phyloP scores from a whole-genome alignment of 2,888 invertebrate genomes.

The Coremacera marginata region DNA sequence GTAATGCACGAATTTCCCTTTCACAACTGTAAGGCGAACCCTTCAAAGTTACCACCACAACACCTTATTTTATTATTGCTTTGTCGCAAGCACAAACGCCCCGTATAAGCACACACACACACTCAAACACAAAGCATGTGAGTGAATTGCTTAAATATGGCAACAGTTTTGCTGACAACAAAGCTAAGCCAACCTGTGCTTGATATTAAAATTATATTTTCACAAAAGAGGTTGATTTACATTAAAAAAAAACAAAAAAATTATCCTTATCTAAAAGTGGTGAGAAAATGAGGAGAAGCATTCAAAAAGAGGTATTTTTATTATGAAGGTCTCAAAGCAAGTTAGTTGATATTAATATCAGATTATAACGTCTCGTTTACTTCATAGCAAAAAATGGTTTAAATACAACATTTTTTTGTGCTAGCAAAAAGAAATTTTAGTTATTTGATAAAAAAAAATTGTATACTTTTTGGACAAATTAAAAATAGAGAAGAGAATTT shows the following conservation, averaged over 20 bases:
- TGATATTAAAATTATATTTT: conserved; percentile 18
- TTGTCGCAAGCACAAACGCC: not conserved
- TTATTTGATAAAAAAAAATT: too few species aligned
- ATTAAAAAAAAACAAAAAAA: not conserved
- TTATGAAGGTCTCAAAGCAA: too few species aligned
- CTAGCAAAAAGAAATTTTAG: too few species aligned
- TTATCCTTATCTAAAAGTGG: not conserved
- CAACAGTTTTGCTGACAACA: conserved; percentile 22
- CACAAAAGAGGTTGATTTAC: not conserved
- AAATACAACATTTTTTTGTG: too few species aligned
- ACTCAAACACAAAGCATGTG: not conserved
- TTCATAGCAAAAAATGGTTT: too few species aligned
- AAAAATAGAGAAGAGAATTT: too few species aligned
- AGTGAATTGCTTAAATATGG: conserved; percentile 23
- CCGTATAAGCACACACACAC: not conserved
- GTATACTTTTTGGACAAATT: too few species aligned
- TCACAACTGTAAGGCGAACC: not conserved
- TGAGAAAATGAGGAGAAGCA: too few species aligned
- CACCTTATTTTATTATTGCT: conserved; percentile 4
- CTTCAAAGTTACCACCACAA: not conserved
- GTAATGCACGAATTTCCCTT: not conserved
- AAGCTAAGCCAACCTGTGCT: not conserved
- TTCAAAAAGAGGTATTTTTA: not conserved
- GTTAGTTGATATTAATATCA: too few species aligned
- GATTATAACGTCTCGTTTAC: too few species aligned